These are phyloP conservation scores for Burhinus bistriatus DNA, from an alignment of 2,113 vertebrate species.

Conservation along the genomic window DNA sequence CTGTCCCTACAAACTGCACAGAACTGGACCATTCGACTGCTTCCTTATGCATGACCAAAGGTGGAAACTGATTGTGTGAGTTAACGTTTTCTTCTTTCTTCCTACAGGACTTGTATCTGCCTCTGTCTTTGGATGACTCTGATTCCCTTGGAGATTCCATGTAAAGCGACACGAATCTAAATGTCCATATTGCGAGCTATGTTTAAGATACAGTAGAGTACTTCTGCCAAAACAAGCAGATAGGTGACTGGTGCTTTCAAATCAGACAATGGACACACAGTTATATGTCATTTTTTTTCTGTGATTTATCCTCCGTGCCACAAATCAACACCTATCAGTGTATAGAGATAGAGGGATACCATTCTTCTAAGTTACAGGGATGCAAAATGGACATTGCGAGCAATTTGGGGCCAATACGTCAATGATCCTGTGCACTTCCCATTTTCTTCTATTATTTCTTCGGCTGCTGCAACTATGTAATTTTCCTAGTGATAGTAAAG, in stretches of 20 bases:
- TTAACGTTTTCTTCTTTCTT: conserved; percentile 72
- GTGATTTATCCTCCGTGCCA: conserved; percentile 79
- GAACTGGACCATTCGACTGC: neutral
- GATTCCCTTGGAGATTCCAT: conserved; percentile 95
- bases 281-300: conserved; percentile 72
- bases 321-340: conserved; percentile 71
- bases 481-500: neutral
- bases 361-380: conserved; percentile 55
- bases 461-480: neutral
- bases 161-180: conserved; percentile 71
- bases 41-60: neutral
- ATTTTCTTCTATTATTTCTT: neutral
- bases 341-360: conserved; percentile 78
- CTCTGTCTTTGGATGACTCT: conserved; percentile 95
- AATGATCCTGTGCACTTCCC: neutral
- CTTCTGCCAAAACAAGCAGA: conserved; percentile 69
- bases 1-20: neutral
- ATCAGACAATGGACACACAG: conserved; percentile 67
- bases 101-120: conserved; percentile 93
- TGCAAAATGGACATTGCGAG: conserved; percentile 36
- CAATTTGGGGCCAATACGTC: conserved; percentile 8
- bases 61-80: neutral
- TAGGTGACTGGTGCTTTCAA: conserved; percentile 77
- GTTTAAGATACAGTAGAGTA: conserved; percentile 51
- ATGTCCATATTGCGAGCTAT: conserved; percentile 39